Evolutionary conservation across 2,113 vertebrate species (phyloP).

Genomic region (Callorhinus ursinus): DNA sequence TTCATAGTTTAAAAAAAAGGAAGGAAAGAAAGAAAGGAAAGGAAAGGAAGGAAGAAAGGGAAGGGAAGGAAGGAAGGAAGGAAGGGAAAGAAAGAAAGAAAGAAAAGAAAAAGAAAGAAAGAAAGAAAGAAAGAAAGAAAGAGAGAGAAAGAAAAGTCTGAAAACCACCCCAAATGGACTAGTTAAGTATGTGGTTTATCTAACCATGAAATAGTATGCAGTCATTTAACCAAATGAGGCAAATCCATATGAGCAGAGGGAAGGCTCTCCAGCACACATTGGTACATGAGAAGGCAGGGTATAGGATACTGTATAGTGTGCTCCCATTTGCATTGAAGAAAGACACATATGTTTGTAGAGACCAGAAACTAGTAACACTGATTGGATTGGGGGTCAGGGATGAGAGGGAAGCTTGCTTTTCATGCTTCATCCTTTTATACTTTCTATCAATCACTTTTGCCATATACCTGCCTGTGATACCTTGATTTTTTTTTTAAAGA

Average conservation of each 20-base stretch:
- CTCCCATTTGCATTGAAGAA: not conserved
- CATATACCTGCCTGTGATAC: not conserved
- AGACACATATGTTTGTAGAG: not conserved
- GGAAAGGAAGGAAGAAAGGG: no score
- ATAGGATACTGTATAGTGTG: not conserved
- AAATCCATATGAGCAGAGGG: not conserved
- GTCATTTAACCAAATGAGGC: not conserved
- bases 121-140: not conserved
- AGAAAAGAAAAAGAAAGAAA: not conserved
- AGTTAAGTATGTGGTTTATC: not conserved
- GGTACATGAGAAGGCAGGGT: not conserved
- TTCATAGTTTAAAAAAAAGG: not conserved
- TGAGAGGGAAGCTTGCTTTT: not conserved
- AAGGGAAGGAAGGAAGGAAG: no score
- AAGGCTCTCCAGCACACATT: rapidly evolving
- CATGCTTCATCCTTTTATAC: not conserved
- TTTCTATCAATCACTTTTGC: not conserved
- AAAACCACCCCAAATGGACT: not conserved
- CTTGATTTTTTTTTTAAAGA: not conserved
- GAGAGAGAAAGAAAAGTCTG: not conserved
- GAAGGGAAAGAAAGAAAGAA: no score
- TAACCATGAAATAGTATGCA: not conserved
- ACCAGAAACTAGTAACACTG: not conserved
- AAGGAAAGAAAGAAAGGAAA: not conserved
- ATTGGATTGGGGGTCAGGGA: no score